Evolutionary conservation across 1,140 invertebrate species (phyloP), one percentile per base, ranked within the genome.

Genomic region (Anastrepha obliqua): DNA sequence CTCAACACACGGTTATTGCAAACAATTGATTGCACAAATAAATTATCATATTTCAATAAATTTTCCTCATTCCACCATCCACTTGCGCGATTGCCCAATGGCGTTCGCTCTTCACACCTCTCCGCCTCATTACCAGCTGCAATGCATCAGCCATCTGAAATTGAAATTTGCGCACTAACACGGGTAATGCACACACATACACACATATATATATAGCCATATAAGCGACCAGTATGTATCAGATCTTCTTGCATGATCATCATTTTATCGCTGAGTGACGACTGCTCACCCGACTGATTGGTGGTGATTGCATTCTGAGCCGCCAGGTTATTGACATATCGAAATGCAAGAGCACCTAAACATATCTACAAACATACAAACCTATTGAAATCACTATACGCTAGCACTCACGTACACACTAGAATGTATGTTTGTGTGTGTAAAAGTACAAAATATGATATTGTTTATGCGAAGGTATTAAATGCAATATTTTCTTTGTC

Each of bases 41-140:
- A 81, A 81, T 81, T 58, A 81, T 81, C 74, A 81, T 81, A 81
- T 81, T 81, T 81, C 74, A 81, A 81, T 81, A 81, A 81, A 81
- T 81, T 81, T 55, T 81, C 74, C 51, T 11, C 74, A 58, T 20
- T 0, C 44, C 74, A 81, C 74, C 74, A 81, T 51, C 74, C 74
- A 81, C 74, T 29, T 81, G 47, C 51, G 74, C 74, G 17, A 81
- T 81, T 81, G 74, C 47, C 74, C 74, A 81, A 81, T 81, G 20
- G 17, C 74, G n/a, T 17, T 55, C 51, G 51, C 51, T 55, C 51
- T 2, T 29, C 29, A 29, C 29, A 29, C 29, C 29, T 29, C 44
- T 6, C 17, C 20, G 7, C 9, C 3, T 55, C 47, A n/a, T 81
- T 29, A 81, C 74, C 44, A 20, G 47, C 51, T 15, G 47, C 74